A percentile compares a stretch with the other conserved stretches of the same genome.
These are phyloP conservation scores for Ametastegia equiseti DNA, from an alignment of 2,888 invertebrate genomes.

Conservation along the genomic window DNA sequence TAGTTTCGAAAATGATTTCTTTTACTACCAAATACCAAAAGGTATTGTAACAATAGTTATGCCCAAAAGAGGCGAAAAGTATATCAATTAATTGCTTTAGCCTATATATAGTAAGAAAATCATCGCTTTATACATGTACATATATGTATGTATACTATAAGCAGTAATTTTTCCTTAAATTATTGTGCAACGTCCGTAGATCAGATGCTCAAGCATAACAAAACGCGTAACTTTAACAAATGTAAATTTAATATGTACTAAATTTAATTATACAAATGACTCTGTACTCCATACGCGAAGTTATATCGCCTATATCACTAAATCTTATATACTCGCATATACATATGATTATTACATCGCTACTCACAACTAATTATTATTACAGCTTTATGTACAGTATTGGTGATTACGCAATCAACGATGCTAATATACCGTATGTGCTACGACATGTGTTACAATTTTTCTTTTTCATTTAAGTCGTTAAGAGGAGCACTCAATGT, in stretches of 20 bases:
- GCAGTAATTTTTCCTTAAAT: background rate
- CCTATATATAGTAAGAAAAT: constrained; percentile 30
- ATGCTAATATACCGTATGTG: background rate
- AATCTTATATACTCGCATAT: constrained; percentile 13
- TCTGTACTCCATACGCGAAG: background rate
- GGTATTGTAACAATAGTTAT: background rate
- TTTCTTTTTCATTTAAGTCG: background rate
- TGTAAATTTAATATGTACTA: background rate
- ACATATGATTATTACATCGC: constrained; percentile 10
- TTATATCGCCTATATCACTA: background rate
- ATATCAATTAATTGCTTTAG: constrained; percentile 3
- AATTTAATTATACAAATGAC: constrained; percentile 14
- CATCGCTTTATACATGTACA: constrained; percentile 5
- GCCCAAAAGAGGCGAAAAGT: constrained; percentile 42
- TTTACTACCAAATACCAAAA: constrained; percentile 20
- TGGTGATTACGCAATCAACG: constrained; percentile 24
- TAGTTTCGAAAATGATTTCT: background rate
- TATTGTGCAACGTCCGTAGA: constrained; percentile 9
- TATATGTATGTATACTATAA: too few relatives aligned
- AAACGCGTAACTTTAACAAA: background rate
- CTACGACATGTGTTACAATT: background rate
- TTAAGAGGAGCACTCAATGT: background rate
- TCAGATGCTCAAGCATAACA: background rate
- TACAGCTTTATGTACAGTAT: background rate
- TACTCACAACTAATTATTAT: constrained; percentile 8